These are phyloP conservation scores for Drosophila pseudotalamancana DNA, from an alignment of 2,888 invertebrate species.

Conservation along the genomic window DNA sequence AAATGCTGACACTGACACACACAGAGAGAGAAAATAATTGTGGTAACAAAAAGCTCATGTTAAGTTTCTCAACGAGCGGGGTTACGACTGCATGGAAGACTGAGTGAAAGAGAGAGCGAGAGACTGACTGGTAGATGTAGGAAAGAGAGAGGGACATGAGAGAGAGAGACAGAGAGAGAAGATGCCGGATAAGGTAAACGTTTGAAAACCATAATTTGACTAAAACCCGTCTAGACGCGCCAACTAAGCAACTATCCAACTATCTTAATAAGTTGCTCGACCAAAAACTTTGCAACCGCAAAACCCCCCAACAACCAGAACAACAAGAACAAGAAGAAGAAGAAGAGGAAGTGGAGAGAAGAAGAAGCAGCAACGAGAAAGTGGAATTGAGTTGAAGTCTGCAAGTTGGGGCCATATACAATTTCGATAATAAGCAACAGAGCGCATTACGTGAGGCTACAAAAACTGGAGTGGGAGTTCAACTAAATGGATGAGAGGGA, in stretches of 20 bases:
- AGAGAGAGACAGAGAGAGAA: not conserved
- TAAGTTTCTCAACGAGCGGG: constrained; percentile 34
- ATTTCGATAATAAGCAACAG: constrained; percentile 79
- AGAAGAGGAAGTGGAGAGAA: not conserved
- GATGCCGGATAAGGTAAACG: constrained; percentile 20
- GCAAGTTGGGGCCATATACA: constrained; percentile 74
- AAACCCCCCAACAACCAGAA: constrained; percentile 1
- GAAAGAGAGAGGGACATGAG: not conserved
- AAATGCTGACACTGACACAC: constrained; percentile 9
- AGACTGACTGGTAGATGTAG: not conserved
- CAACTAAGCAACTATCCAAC: constrained; percentile 63
- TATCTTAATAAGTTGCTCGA: constrained; percentile 76
- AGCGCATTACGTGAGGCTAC: constrained; percentile 23
- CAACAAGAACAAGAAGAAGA: not conserved
- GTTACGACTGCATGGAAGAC: not conserved
- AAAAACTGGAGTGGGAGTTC: too few species aligned
- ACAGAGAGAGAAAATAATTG: constrained; percentile 36
- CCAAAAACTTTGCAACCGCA: constrained; percentile 57
- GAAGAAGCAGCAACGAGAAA: not conserved
- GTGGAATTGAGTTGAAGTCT: constrained; percentile 14
- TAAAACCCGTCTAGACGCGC: constrained; percentile 77
- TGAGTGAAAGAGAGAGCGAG: not conserved
- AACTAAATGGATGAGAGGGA: too few species aligned
- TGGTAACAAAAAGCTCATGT: constrained; percentile 53
- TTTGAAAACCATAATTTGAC: constrained; percentile 76